Percentiles rank a stretch among this genome's conserved stretches.
phyloP scores from a whole-genome alignment of 2,797 vertebrate genomes.

The Bufotes viridis region DNA sequence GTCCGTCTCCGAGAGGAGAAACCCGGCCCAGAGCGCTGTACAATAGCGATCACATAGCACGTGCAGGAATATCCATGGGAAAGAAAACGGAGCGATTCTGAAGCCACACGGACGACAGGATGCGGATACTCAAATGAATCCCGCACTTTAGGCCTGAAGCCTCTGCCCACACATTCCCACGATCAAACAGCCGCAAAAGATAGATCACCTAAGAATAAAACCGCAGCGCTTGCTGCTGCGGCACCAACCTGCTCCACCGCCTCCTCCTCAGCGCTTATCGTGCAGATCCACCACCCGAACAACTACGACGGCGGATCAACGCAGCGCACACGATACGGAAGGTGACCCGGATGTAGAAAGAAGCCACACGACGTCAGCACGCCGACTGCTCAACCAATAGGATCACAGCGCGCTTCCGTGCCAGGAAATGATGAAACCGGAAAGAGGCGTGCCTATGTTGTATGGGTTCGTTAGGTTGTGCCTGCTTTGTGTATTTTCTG shows the following conservation, averaged over 20 bases:
- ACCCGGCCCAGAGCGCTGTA: no score
- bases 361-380: constrained; percentile 44
- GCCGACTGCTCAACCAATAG: not conserved
- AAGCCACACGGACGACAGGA: no score
- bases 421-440: not conserved
- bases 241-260: not conserved
- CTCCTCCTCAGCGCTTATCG: not conserved
- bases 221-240: not conserved
- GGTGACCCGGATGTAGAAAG: constrained; percentile 43
- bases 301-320: constrained; percentile 63
- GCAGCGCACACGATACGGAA: constrained; percentile 9
- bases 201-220: not conserved
- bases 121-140: no score
- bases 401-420: not conserved
- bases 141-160: not conserved
- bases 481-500: no score
- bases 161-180: not conserved
- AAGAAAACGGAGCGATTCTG: no score
- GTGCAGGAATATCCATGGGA: no score
- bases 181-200: rapidly evolving
- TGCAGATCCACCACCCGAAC: not conserved
- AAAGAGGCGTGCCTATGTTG: not conserved
- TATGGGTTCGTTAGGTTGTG: no score
- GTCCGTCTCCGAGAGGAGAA: no score
- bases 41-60: no score